Evolutionary conservation across 2,113 vertebrate genomes (phyloP).

Genomic region (Oreochromis niloticus): DNA sequence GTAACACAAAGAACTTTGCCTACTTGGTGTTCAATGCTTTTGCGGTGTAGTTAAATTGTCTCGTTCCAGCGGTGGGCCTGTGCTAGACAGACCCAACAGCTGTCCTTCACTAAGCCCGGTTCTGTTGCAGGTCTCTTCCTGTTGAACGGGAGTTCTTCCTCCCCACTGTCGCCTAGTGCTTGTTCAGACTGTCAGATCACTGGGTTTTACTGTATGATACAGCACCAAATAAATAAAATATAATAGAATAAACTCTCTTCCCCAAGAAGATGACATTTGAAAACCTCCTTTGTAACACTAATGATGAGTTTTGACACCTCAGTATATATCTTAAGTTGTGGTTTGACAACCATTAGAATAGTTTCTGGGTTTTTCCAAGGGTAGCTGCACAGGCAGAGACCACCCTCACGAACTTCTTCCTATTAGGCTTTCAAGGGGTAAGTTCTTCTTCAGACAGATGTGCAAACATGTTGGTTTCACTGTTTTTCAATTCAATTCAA

Average conservation of each 20-base stretch:
- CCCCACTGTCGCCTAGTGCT: background rate
- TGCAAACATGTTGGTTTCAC: background rate
- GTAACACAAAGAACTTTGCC: no score
- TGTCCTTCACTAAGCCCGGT: background rate
- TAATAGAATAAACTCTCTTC: background rate
- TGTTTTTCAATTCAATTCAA: background rate
- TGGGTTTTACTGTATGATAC: background rate
- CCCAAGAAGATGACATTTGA: background rate
- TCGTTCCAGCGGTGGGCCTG: no score
- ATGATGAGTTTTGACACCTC: background rate
- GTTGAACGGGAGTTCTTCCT: background rate
- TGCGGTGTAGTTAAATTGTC: no score
- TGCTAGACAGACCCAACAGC: no score
- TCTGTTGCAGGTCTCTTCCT: background rate
- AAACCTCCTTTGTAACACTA: background rate
- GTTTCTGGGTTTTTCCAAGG: background rate
- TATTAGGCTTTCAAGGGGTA: background rate
- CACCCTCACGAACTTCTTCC: background rate
- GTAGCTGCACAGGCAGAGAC: background rate
- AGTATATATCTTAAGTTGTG: background rate
- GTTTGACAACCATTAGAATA: background rate
- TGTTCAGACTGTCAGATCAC: background rate
- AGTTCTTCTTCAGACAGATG: background rate
- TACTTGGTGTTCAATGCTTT: no score
- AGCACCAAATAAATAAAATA: background rate